phyloP scores from a whole-genome alignment of 2,888 invertebrate genomes.

The Boloria euphrosyne region DNA sequence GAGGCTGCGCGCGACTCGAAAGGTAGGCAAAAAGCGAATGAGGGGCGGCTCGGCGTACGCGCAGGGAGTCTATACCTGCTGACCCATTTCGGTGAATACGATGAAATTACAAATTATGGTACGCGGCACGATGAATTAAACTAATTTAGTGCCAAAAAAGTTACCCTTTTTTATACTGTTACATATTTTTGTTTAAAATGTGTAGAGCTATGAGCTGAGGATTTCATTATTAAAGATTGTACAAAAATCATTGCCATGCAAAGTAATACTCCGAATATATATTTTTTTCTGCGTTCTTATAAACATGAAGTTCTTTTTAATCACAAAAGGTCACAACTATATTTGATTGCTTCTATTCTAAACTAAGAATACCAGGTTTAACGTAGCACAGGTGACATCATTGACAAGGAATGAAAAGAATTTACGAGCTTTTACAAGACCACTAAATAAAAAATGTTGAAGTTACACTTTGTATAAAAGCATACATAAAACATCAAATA shows the following conservation, averaged over 20 bases:
- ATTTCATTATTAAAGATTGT: no score
- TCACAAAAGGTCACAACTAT: no score
- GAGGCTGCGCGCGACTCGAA: constrained; percentile 79
- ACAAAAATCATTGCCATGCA: no score
- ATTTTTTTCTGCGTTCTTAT: no score
- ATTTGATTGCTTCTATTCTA: not conserved
- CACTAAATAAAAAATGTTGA: not conserved
- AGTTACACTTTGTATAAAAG: constrained; percentile 1
- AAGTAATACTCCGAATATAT: no score
- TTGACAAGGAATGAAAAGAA: constrained; percentile 36
- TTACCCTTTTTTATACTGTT: not conserved
- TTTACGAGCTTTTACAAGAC: constrained; percentile 1
- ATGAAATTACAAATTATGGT: constrained; percentile 27
- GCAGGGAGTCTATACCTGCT: constrained; percentile 65
- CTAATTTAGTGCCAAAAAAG: constrained; percentile 1
- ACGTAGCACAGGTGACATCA: constrained; percentile 37
- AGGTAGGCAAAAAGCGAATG: constrained; percentile 81
- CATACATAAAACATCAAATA: constrained; percentile 9
- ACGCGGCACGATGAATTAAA: constrained; percentile 11
- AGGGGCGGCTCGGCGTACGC: constrained; percentile 57
- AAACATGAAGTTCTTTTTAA: no score
- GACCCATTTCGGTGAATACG: constrained; percentile 63
- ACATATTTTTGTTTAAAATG: not conserved
- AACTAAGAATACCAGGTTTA: not conserved
- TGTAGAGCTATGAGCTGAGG: not conserved